A percentile compares a stretch with the other conserved stretches of the same genome.
Conservation (phyloP, 2,113 vertebrate genomes). For the Serinus canaria region DNA sequence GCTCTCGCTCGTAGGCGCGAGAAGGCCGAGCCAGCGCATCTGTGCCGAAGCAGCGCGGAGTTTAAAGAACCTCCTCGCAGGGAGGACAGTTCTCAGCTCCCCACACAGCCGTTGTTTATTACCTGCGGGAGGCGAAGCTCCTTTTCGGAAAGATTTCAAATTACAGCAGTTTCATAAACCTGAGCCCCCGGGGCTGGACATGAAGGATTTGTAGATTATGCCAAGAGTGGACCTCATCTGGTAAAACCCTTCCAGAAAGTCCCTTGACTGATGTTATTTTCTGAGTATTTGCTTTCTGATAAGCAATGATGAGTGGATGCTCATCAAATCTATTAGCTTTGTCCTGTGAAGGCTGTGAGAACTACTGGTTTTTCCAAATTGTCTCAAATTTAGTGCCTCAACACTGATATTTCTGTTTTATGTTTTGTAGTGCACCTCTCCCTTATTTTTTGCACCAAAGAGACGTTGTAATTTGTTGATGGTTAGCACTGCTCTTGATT, state of each 20-base stretch:
- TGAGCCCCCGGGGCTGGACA: neutral
- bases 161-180: neutral
- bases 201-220: neutral
- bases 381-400: neutral
- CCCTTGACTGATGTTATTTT: neutral
- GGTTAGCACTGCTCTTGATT: fast-evolving
- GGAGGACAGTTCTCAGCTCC: fast-evolving
- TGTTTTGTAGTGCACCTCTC: neutral
- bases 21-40: fast-evolving
- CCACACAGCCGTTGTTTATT: fast-evolving
- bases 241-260: slow-evolving; percentile 35
- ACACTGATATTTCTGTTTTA: neutral
- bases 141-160: fast-evolving
- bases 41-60: fast-evolving
- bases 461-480: neutral
- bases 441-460: neutral
- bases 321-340: neutral
- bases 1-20: fast-evolving
- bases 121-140: neutral
- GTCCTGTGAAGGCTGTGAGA: neutral
- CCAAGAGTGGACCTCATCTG: neutral
- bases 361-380: neutral
- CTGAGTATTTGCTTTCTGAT: neutral
- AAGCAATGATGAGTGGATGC: neutral
- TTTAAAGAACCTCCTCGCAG: fast-evolving